Evolutionary conservation across 2,888 invertebrate genomes (phyloP), one percentile per base, ranked within the genome.

Genomic region (Caenorhabditis japonica): DNA sequence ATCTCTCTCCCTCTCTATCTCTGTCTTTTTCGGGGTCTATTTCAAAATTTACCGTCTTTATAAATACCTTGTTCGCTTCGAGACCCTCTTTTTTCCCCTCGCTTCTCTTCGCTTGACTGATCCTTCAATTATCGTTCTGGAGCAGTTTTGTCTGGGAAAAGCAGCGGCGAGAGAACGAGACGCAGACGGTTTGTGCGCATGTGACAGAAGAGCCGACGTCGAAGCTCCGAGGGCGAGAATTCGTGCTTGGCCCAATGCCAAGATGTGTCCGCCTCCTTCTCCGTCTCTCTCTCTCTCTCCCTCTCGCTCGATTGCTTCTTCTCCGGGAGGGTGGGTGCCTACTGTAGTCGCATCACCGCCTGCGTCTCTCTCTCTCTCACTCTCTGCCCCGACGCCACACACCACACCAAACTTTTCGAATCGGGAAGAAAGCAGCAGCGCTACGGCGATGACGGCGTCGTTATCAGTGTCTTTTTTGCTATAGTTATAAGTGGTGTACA

Each of bases 251-350:
- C 66, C 43, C 66, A 43, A 56, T 66, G 66, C 66, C 66, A 66
- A 66, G 56, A 56, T 62, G 66, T 49, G 39, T 49, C 55, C 41
- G 47, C 43, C 55, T 62, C 58, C 34, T 36, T 33, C 44, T 27
- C 59, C 51, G 19, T 15, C 44, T 23, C 64, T 30, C 47, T 46
- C 23, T 66, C 49, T 39, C 30, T 5, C 38, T 46, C 55, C 36
- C 27, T 43, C 43, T 56, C 60, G 51, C 59, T 66, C 66, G 53
- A 64, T 59, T 60, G 58, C 52, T 74, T 64, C 52, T 74, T 64
- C 55, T 64, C 52, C 33, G 21, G 47, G 46, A 21, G 19, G 23
- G 27, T 34, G 17, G 34, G 38, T n/a, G 39, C 55, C 55, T 60
- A 66, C 60, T 55, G 64, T 55, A 60, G 61, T 30, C 38, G 33